Evolutionary conservation across 2,113 vertebrate species (phyloP), one percentile per base, ranked within the genome.

Genomic region (Ailuropoda melanoleuca): DNA sequence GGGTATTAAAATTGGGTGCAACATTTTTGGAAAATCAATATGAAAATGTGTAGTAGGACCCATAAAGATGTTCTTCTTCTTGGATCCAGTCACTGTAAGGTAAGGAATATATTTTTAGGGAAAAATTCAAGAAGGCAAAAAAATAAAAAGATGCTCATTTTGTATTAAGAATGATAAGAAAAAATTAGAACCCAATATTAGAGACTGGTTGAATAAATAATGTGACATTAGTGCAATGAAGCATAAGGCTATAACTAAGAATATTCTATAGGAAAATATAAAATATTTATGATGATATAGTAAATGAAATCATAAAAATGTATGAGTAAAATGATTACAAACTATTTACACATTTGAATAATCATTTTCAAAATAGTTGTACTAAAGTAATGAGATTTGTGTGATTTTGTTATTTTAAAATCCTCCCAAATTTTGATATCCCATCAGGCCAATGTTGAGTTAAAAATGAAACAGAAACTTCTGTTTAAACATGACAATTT

Each of bases 401-500:
- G 24, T 85, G 23, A 62, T 88, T 86, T 66, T 86, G 2, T 83
- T 92, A 58, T 70, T 90, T 97, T 88, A 55, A 93, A 96, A 74
- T 86, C 50, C 26, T 95, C 37, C 6, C 78, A 89, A 74, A 95
- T 62, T 77, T 90, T 88, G 89, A 81, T 88, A 87, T 39, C 37
- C 19, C 75, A 53, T 94, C 88, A 90, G 89, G 43, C 62, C 62
- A 96, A 72, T 83, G 18, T 84, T 97, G 39, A 95, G 86, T 86
- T 94, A 81, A 90, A 96, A 97, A 82, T 78, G 90, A 87, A 96
- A 24, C 37, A 43, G 21, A 74, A 6, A 43, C 70, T 26, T 74
- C 70, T 85, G 53, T 88, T 95, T 62, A 88, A 95, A 72, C 15
- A 64, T 78, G 39, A n/a, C 14, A 87, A 55, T 94, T 90, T 90